Evolutionary conservation across 2,888 invertebrate species (phyloP), one percentile per base, ranked within the genome.

Genomic region (Hypomecis punctinalis): DNA sequence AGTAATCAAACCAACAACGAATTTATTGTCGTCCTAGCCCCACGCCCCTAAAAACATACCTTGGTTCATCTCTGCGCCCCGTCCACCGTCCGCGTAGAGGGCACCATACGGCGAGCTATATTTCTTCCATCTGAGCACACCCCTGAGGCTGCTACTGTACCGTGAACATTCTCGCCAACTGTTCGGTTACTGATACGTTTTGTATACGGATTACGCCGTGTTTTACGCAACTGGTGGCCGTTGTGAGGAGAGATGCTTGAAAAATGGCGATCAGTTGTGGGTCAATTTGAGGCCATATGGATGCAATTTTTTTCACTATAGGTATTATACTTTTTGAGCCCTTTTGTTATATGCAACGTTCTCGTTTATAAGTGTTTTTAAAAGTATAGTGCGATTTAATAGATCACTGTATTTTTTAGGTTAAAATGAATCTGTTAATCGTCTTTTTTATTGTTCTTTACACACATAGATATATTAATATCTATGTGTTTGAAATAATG

Each of bases 41-140:
- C 33, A 9, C 33, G 6, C 11, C 11, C 49, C 7, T 6, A 40
- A 8, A 40, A 10, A 0, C 2, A 9, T 6, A 6, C 59, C 40
- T 56, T 4, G 43, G 0, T 63, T 10, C 63, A n/a, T 43, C 43
- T 48, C 63, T 54, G 58, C 11, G 3, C 11, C 0, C 10, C 0
- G 43, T 43, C 37, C 51, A 13, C n/a, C 6, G 4, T 9, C 8
- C 10, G 33, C 35, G 42, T 36, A 46, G 46, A 59, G 66, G 65
- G 66, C 67, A 63, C 69, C 70, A 70, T 72, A 69, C 69, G 70
- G 66, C 67, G 57, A 54, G 55, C 61, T 57, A 68, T 65, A 68
- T 62, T 60, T 69, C 66, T 78, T 77, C 77, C 78, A 70, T 66
- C 67, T 78, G 80, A 84, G 80, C 76, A 82, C 83, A 82, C 85